Evolutionary conservation across 2,888 invertebrate species (phyloP), one percentile per base, ranked within the genome.

Genomic region (Megastigmus dorsalis): DNA sequence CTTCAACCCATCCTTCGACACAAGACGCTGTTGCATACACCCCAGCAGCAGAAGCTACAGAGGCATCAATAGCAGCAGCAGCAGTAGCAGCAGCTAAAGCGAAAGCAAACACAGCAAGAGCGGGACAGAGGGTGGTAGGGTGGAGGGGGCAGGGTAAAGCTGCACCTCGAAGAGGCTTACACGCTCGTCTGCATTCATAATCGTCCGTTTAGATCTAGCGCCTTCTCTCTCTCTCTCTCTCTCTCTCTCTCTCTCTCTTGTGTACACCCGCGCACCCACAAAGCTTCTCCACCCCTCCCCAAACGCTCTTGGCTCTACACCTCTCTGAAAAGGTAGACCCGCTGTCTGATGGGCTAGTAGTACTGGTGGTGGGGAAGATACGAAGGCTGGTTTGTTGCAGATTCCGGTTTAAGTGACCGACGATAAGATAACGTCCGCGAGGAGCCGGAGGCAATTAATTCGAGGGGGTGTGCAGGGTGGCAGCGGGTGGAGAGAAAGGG

Each of bases 391-490:
- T 13, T 4, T 9, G 20, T 13, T 6, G 15, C 13, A 45, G 48
- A n/a, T 18, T 38, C 23, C 81, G 81, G 83, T 84, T 85, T 84
- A 86, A 87, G 86, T 86, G 84, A 84, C 82, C 84, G 84, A 80
- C 85, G 87, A 87, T 87, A 87, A 87, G 87, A 87, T 87, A 87
- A 85, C 84, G 84, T 82, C 80, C 81, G 82, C 81, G 81, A 82
- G 81, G 75, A n/a, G 75, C 78, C 75, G 60, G 60, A 80, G 83
- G 82, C 84, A 86, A 86, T 86, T 86, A 86, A 86, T 86, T 86
- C 83, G 84, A 81, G 81, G 82, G 36, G 72, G n/a, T n/a, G n/a
- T n/a, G n/a, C n/a, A n/a, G n/a, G n/a, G n/a, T n/a, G n/a, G n/a
- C n/a, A n/a, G n/a, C n/a, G n/a, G n/a, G n/a, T n/a, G n/a, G n/a